Percentiles rank a stretch among this genome's conserved stretches.
phyloP scores from a whole-genome alignment of 2,797 vertebrate species.

The Sebastes matsubarae region DNA sequence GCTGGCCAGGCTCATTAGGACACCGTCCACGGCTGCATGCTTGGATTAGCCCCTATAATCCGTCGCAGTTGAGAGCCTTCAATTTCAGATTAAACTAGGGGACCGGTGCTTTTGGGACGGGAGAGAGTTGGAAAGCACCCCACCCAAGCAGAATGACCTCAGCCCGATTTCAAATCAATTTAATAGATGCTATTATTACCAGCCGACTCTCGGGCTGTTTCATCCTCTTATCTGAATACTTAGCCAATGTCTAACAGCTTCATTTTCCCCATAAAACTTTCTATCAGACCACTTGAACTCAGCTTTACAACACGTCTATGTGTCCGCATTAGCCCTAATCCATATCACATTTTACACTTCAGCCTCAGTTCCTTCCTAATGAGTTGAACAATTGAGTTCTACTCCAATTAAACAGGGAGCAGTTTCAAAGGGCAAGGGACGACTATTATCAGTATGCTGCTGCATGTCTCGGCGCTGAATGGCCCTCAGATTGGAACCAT shows the following conservation, averaged over 20 bases:
- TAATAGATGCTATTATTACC: conserved; percentile 52
- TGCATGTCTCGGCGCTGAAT: conserved; percentile 31
- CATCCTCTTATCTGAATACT: conserved; percentile 65
- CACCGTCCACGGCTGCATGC: conserved; percentile 48
- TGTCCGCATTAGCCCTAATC: conserved; percentile 38
- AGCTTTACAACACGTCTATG: conserved; percentile 12
- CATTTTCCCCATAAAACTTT: conserved; percentile 33
- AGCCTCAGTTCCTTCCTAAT: conserved; percentile 37
- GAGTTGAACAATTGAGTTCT: conserved; percentile 42
- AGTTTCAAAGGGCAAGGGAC: conserved; percentile 49
- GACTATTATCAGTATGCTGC: conserved; percentile 39
- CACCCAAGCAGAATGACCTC: conserved; percentile 46
- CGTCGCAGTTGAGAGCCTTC: conserved; percentile 67
- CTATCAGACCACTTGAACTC: conserved; percentile 25
- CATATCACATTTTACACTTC: conserved; percentile 35
- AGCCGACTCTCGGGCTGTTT: conserved; percentile 50
- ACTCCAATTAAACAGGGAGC: conserved; percentile 50
- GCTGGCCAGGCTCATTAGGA: conserved; percentile 63
- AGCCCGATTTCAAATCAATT: conserved; percentile 58
- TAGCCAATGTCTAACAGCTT: conserved; percentile 52
- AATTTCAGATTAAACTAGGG: conserved; percentile 76
- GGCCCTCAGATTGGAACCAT: conserved; percentile 46
- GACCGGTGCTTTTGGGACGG: conserved; percentile 57
- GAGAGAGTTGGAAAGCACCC: conserved; percentile 46
- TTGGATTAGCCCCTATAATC: conserved; percentile 67